Conservation (phyloP, 2,888 invertebrate species). For the Dusona sp. region DNA sequence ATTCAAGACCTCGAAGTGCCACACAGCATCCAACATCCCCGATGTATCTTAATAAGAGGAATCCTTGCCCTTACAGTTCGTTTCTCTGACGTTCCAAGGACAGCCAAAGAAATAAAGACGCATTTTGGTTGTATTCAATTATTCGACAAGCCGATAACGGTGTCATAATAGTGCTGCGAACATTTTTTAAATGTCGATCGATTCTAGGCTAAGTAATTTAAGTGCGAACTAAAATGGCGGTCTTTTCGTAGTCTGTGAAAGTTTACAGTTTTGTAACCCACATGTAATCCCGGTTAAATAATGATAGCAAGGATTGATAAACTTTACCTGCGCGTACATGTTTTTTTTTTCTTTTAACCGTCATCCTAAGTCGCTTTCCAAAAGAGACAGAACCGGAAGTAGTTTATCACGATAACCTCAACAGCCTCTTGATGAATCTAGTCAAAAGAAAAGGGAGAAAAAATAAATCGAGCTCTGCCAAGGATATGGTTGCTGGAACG, state of each 20-base stretch:
- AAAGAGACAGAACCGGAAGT: not conserved
- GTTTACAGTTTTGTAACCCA: not conserved
- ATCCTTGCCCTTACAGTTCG: constrained; percentile 31
- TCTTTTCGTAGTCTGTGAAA: not conserved
- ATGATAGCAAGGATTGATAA: not conserved
- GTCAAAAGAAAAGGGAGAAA: not conserved
- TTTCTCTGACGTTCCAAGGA: not conserved
- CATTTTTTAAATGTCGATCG: not conserved
- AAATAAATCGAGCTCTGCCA: not conserved
- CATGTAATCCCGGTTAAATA: not conserved
- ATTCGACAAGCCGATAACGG: not conserved
- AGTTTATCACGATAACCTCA: constrained; percentile 4
- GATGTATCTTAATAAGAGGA: constrained; percentile 5
- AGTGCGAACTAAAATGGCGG: not conserved
- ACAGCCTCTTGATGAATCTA: not conserved
- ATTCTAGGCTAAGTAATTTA: not conserved
- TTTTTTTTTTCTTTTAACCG: not conserved
- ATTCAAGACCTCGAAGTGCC: constrained; percentile 73
- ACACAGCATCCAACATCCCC: constrained; percentile 47
- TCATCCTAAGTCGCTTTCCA: not conserved
- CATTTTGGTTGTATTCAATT: not conserved
- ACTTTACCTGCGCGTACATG: no score
- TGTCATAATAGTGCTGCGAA: no score
- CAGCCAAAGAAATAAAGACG: not conserved
- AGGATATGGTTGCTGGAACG: not conserved